A percentile compares a stretch with the other conserved stretches of the same genome.
phyloP scores from a whole-genome alignment of 1,140 invertebrate genomes.

The Arctopsyche grandis region DNA sequence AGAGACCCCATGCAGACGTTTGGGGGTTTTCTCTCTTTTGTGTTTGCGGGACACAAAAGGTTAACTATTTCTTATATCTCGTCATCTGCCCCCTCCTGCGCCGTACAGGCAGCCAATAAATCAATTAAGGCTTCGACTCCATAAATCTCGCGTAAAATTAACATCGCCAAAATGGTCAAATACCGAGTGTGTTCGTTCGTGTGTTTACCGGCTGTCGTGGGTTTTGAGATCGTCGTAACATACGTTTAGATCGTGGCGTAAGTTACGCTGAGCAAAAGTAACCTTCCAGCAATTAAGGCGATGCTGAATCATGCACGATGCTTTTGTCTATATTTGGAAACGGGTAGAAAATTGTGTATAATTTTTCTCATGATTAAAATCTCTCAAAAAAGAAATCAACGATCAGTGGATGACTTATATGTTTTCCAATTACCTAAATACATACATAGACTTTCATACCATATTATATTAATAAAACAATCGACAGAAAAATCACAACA shows the following conservation, averaged over 20 bases:
- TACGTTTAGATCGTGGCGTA: neutral
- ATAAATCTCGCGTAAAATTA: conserved; percentile 28
- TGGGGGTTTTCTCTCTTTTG: neutral
- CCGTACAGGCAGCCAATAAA: conserved; percentile 28
- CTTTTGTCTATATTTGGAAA: too few species aligned
- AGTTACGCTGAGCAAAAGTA: neutral
- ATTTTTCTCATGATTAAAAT: too few species aligned
- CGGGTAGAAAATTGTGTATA: too few species aligned
- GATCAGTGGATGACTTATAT: too few species aligned
- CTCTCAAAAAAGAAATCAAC: too few species aligned
- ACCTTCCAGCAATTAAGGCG: neutral
- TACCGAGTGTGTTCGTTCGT: neutral
- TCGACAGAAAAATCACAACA: too few species aligned
- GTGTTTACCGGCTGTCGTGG: neutral
- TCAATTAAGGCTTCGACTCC: conserved; percentile 34
- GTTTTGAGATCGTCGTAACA: neutral
- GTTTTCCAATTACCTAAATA: too few species aligned
- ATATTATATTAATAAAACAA: too few species aligned
- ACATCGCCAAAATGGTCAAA: conserved; percentile 32
- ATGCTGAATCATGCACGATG: neutral
- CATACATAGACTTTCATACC: too few species aligned
- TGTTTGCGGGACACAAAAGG: conserved; percentile 17
- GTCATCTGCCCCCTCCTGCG: conserved; percentile 13
- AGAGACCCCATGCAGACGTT: neutral
- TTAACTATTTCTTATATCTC: conserved; percentile 30